Base-by-base conservation (phyloP, 53 echinoderm and acorn worm genomes). In the Patiria pectinifera region DNA sequence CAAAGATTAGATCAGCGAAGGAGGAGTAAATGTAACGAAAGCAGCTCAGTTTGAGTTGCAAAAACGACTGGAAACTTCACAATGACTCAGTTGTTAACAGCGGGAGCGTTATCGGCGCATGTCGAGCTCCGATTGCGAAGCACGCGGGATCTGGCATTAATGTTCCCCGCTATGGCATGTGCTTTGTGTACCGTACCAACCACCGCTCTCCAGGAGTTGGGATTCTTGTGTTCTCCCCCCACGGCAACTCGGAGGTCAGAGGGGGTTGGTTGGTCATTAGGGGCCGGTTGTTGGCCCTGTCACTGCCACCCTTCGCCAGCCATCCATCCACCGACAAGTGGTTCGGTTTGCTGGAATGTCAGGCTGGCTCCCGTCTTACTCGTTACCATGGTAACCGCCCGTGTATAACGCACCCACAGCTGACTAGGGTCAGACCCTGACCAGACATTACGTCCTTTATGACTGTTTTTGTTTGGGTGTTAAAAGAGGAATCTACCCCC, bases 231-330 rank as follows among this genome's bases (percentile, higher is more conserved):
- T 16, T 88, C 78, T 61, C 62, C 63, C 90, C 90, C 81, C 70
- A 44, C 69, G 90, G 90, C 90, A 47, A 81, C 12, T 18, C 14
- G 81, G 26, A 69, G 61, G 90, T 90, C 90, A 90, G 35, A 26
- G 53, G 81, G 81, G 90, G 80, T 71, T 63, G 81, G 48, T 66
- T 81, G 80, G 70, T 90, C 81, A 90, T 81, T 80, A 90, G 48
- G 82, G 90, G 69, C 80, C 80, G 90, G 80, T 90, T 90, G 90
- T 90, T 90, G 90, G 80, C 84, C 90, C 90, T 81, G 90, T 81
- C 81, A 80, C 25, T 11, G 59, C 59, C 45, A 47, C 77, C 25
- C 59, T 25, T 76, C 60, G 87, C 60, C 45, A 78, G 58, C 88
- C 78, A 59, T 88, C 88, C 62, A 60, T 61, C n/a, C 70, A 10